Evolutionary conservation across 2,888 invertebrate species (phyloP), one percentile per base, ranked within the genome.

Genomic region (Pterostichus niger): DNA sequence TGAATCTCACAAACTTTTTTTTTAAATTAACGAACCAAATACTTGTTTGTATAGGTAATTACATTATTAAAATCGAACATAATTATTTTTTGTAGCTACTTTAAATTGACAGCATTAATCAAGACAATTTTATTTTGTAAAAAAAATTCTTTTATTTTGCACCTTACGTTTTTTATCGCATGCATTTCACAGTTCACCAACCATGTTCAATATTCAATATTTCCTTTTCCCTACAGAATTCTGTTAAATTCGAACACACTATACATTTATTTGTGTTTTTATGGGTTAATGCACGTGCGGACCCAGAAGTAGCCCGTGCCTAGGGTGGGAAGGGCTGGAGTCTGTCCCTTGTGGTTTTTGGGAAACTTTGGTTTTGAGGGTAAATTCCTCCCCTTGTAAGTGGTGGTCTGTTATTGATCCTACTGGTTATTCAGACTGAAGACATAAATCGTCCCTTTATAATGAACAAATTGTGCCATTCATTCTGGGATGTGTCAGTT

Each of bases 391-490:
- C 46, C 68, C 44, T 44, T 44, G 11, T 71, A 71, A 71, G 68
- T 44, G 44, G 68, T 71, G 68, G 64, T 40, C 9, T 40, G 68
- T 46, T 71, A 71, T 71, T 71, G 68, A 71, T 71, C 68, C 68
- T 44, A 17, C 44, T 24, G 24, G 24, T 24, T 24, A 24, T 24
- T 24, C 3, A 24, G 1, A 24, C 24, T 44, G 56, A 7, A 71
- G 15, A 44, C 68, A 71, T 71, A 71, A 71, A 71, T 71, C 68
- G 40, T 7, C 6, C 24, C 7, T 61, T 61, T 31, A 61, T 71
- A 71, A 71, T 71, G 68, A 71, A 71, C 68, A 71, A 71, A 71
- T 71, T 71, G 68, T 71, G 68, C 44, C 44, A 71, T 71, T 71
- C 68, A 44, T 40, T 71, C 13, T 5, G 10, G 40, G n/a, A n/a